Base-by-base conservation (phyloP, 1,140 invertebrate genomes). In the Chrysomallon squamiferum region DNA sequence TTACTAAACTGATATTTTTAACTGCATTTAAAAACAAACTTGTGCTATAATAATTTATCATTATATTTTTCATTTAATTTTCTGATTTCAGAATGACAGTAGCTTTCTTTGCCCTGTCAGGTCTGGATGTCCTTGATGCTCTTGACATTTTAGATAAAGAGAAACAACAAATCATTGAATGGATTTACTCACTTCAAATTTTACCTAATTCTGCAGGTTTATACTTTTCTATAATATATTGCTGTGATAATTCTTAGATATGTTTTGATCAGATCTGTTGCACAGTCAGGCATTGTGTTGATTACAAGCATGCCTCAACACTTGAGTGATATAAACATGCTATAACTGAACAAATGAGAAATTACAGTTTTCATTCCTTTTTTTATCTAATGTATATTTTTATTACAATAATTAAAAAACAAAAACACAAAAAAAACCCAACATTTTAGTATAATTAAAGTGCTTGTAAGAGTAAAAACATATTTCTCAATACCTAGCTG, bases 111-210 rank as follows among this genome's bases (percentile, higher is more conserved):
- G 90, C 93, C 25, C 88, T 97, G 60, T 94, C 93, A 59, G 95
- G 95, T 7, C 82, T 97, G 60, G 95, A 97, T 88, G 85, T 97
- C 9, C 85, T 97, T 5, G 89, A 92, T 74, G 88, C 90, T 11
- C 83, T 96, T 56, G 86, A 93, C 72, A 82, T 89, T 49, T 82
- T 96, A 27, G 76, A 80, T 15, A 77, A 79, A 38, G 79, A 90
- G 27, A 85, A 90, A 35, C 78, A 75, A 20, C 87, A 90, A 62
- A 93, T 96, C 13, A 92, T 96, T 65, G 89, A 96, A 47, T 97
- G 95, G 95, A 91, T 97, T 56, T 97, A 97, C 82, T 88, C 90
- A 29, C 86, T 95, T 27, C 93, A 97, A 88, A 89, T 97, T 33
- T 82, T 88, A 45, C 86, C 88, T n/a, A 82, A 88, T 80, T 73